phyloP scores from a whole-genome alignment of 2,888 invertebrate species.

The Coremacera marginata region DNA sequence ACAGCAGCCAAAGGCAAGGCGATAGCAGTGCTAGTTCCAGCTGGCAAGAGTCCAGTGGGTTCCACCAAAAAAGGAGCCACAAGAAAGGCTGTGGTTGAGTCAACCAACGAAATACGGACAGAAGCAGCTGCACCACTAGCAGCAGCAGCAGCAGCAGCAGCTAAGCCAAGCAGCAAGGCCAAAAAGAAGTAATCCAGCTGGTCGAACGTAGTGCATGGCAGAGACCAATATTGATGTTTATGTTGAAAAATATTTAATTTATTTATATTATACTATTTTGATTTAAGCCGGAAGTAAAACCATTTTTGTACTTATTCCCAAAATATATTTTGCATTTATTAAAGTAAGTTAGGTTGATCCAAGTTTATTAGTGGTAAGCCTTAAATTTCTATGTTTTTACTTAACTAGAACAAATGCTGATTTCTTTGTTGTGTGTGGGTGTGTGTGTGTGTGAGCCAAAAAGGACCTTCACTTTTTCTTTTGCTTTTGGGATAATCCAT shows the following conservation, averaged over 20 bases:
- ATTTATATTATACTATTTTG: neutral
- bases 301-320: too few species aligned
- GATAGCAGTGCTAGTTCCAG: neutral
- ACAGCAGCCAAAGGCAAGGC: conserved; percentile 15
- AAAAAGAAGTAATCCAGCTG: too few species aligned
- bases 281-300: too few species aligned
- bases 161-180: conserved; percentile 20
- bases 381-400: neutral
- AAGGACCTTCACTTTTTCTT: neutral
- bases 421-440: neutral
- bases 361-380: neutral
- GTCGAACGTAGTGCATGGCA: too few species aligned
- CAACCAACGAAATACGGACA: neutral
- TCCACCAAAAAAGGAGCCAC: conserved; percentile 7
- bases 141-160: neutral
- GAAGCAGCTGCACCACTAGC: neutral
- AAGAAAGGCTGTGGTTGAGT: conserved; percentile 16
- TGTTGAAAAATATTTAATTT: conserved; percentile 6
- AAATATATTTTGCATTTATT: too few species aligned
- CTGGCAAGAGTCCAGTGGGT: neutral
- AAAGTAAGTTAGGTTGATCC: neutral
- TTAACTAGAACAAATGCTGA: neutral
- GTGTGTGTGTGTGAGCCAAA: neutral
- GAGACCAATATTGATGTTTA: neutral
- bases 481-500: conserved; percentile 7